These are phyloP conservation scores for Gadus chalcogrammus DNA, from an alignment of 2,113 vertebrate genomes.

Conservation along the genomic window DNA sequence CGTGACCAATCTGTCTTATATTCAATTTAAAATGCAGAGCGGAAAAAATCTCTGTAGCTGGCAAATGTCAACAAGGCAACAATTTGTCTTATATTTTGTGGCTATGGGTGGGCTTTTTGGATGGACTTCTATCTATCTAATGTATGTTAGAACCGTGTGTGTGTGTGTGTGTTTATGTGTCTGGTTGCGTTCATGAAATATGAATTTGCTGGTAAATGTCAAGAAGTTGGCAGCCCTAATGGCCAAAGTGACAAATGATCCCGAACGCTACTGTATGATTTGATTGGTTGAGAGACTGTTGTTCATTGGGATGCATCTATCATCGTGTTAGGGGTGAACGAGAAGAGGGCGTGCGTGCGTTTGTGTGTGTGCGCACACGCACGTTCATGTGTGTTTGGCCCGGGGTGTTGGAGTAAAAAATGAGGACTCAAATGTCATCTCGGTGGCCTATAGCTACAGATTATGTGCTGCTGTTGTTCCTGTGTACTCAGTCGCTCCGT, in stretches of 20 bases:
- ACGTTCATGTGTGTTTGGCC: neutral
- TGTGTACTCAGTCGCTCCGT: too few relatives aligned
- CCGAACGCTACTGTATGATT: conserved; percentile 54
- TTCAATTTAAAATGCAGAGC: conserved; percentile 60
- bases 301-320: conserved; percentile 62
- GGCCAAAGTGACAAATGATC: conserved; percentile 64
- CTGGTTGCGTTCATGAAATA: conserved; percentile 55
- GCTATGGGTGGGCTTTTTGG: neutral
- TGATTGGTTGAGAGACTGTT: conserved; percentile 62
- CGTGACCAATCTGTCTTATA: conserved; percentile 40
- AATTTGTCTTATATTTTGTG: conserved; percentile 33
- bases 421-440: too few relatives aligned
- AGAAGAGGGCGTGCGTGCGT: neutral
- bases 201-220: conserved; percentile 72
- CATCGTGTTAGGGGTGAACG: conserved; percentile 27
- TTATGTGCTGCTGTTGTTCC: too few relatives aligned
- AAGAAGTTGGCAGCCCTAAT: conserved; percentile 70
- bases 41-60: conserved; percentile 51
- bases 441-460: too few relatives aligned
- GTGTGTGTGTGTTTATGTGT: conserved; percentile 9
- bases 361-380: neutral
- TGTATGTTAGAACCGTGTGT: conserved; percentile 29
- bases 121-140: conserved; percentile 13
- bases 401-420: too few relatives aligned
- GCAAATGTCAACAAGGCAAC: conserved; percentile 68